Percentiles rank a stretch among this genome's conserved stretches.
phyloP scores from a whole-genome alignment of 1,140 invertebrate genomes.

The Gryllus bimaculatus region DNA sequence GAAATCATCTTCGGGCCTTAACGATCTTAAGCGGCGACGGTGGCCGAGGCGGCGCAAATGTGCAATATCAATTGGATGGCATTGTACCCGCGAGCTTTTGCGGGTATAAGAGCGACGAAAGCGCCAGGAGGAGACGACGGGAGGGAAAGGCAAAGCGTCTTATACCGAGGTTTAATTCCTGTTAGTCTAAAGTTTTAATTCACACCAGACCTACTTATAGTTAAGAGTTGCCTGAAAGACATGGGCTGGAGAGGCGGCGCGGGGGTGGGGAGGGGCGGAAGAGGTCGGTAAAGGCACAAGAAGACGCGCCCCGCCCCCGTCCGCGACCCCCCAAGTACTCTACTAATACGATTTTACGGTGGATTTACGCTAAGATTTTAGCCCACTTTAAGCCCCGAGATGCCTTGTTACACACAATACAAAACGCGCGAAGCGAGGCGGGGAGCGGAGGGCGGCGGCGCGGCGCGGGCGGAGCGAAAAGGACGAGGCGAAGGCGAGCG shows the following conservation, averaged over 20 bases:
- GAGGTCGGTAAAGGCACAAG: constrained; percentile 9
- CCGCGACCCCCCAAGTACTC: constrained; percentile 11
- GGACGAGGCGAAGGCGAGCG: constrained; percentile 16
- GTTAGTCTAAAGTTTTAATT: constrained; percentile 48
- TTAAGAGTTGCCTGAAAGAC: constrained; percentile 37
- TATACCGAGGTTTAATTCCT: constrained; percentile 33
- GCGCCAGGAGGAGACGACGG: not conserved
- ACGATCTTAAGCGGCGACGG: not conserved
- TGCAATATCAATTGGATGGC: constrained; percentile 14
- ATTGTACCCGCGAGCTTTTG: constrained; percentile 13
- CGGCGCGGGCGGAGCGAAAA: constrained; percentile 22
- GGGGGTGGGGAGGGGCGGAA: constrained; percentile 5
- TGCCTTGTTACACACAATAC: constrained; percentile 14
- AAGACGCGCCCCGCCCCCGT: not conserved
- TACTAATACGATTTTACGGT: constrained; percentile 42
- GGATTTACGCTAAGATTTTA: constrained; percentile 32
- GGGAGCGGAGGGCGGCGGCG: constrained; percentile 10
- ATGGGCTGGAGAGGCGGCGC: constrained; percentile 32
- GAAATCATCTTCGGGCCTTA: not conserved
- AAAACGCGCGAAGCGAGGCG: not conserved
- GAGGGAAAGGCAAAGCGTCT: constrained; percentile 31
- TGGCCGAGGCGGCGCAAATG: not conserved
- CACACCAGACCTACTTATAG: constrained; percentile 34
- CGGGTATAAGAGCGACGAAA: not conserved
- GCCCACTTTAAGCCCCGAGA: constrained; percentile 19